Evolutionary conservation across 2,888 invertebrate genomes (phyloP).

Genomic region (Rhagonycha fulva): DNA sequence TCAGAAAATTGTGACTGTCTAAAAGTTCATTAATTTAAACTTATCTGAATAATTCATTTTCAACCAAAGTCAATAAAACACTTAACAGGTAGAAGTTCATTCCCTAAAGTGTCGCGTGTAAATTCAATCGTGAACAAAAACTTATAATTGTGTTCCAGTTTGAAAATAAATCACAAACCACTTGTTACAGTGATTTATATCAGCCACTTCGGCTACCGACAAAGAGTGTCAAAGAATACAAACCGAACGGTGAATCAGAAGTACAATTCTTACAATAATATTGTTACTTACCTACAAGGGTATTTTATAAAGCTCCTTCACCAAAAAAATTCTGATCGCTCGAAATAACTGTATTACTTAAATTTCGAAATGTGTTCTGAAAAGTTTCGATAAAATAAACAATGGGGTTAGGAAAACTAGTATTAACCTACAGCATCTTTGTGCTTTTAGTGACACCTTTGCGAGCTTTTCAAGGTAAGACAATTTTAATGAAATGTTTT

Average conservation of each 20-base stretch:
- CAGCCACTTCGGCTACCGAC: conserved; percentile 32
- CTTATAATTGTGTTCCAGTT: conserved; percentile 31
- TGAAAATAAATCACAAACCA: conserved; percentile 40
- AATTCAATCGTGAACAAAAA: conserved; percentile 24
- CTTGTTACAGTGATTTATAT: conserved; percentile 44
- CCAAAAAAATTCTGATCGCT: conserved; percentile 1
- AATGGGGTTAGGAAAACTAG: conserved; percentile 17
- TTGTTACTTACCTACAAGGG: not conserved
- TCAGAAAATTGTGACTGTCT: not conserved
- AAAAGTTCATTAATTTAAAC: not conserved
- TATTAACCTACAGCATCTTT: conserved; percentile 13
- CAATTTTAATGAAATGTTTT: not conserved
- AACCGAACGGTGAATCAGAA: conserved; percentile 11
- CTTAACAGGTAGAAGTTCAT: conserved; percentile 17
- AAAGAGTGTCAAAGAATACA: conserved; percentile 27
- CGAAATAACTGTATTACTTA: conserved; percentile 7
- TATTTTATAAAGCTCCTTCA: not conserved
- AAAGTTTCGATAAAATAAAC: conserved; percentile 17
- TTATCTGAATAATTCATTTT: conserved; percentile 14
- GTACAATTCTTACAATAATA: conserved; percentile 12
- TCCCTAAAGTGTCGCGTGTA: conserved; percentile 22
- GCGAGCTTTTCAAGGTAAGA: conserved; percentile 34
- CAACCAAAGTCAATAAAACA: conserved; percentile 15
- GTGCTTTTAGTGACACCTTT: conserved; percentile 28
- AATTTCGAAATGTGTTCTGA: conserved; percentile 17